Evolutionary conservation across 2,797 vertebrate species (phyloP).

Genomic region (Lutjanus argentimaculatus): DNA sequence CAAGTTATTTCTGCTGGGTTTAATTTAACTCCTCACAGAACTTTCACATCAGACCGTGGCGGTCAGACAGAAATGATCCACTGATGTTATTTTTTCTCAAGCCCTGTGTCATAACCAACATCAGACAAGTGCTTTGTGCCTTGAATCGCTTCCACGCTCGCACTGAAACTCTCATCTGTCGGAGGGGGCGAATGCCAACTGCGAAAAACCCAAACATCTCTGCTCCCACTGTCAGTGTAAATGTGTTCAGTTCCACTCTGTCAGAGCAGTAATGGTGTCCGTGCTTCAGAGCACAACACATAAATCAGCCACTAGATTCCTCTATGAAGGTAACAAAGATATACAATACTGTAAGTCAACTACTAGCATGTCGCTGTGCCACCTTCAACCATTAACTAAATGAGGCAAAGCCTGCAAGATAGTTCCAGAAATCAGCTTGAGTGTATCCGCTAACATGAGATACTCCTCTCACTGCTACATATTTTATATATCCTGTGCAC

Average conservation of each 20-base stretch:
- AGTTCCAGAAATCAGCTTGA: not conserved
- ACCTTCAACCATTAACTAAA: constrained; percentile 4
- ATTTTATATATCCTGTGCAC: not conserved
- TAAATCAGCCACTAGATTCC: not conserved
- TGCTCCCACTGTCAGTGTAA: not conserved
- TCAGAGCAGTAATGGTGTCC: not conserved
- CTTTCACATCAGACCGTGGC: not conserved
- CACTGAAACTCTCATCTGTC: not conserved
- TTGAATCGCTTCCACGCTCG: not conserved
- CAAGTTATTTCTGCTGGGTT: not conserved
- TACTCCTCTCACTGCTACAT: not conserved
- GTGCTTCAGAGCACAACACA: not conserved
- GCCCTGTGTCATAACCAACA: not conserved
- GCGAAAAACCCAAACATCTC: not conserved
- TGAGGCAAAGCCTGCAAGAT: not conserved
- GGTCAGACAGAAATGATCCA: not conserved
- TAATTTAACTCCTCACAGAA: not conserved
- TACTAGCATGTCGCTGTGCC: not conserved
- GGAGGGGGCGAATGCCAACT: not conserved
- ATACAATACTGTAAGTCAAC: not conserved
- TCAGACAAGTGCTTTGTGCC: not conserved
- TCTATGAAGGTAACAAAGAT: not conserved
- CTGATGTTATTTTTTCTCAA: not conserved
- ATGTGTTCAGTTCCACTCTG: not conserved
- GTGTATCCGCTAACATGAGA: not conserved